A percentile compares a stretch with the other conserved stretches of the same genome.
Evolutionary conservation across 64 coral and sea anemone species (phyloP).

Genomic region (Montipora efflorescens): DNA sequence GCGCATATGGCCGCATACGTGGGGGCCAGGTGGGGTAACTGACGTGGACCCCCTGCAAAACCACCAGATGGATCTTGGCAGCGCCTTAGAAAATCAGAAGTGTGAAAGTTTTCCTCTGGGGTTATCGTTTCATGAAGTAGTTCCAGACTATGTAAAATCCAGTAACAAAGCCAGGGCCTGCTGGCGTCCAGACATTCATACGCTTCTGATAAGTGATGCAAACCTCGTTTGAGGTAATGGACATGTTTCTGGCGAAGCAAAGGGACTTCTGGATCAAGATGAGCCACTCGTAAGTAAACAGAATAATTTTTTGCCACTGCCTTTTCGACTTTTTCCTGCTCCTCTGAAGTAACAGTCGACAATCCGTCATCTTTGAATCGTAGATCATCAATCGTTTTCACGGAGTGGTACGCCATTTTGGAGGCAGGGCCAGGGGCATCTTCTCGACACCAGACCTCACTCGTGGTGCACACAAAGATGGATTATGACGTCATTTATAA

Average conservation of each 20-base stretch:
- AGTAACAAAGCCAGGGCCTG: slow-evolving; percentile 96
- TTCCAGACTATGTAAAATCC: slow-evolving; percentile 97
- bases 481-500: not conserved
- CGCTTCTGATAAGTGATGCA: slow-evolving; percentile 70
- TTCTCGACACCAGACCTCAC: not conserved
- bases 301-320: slow-evolving; percentile 76
- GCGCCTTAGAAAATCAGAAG: slow-evolving; percentile 84
- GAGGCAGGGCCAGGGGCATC: not conserved
- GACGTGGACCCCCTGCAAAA: slow-evolving; percentile 91
- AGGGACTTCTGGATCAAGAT: slow-evolving; percentile 60
- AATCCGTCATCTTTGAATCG: slow-evolving; percentile 86
- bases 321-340: slow-evolving; percentile 87
- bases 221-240: slow-evolving; percentile 81
- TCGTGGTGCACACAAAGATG: not conserved
- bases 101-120: slow-evolving; percentile 58
- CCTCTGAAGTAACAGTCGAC: slow-evolving; percentile 81
- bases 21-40: slow-evolving; percentile 93
- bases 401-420: slow-evolving; percentile 90
- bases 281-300: slow-evolving; percentile 62
- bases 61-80: slow-evolving; percentile 91
- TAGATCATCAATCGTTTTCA: slow-evolving; percentile 66
- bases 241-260: slow-evolving; percentile 78
- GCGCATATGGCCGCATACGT: slow-evolving; percentile 96
- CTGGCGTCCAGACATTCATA: slow-evolving; percentile 98
- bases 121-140: slow-evolving; percentile 77